Evolutionary conservation across 2,888 invertebrate species (phyloP).

Genomic region (Nebria salina): DNA sequence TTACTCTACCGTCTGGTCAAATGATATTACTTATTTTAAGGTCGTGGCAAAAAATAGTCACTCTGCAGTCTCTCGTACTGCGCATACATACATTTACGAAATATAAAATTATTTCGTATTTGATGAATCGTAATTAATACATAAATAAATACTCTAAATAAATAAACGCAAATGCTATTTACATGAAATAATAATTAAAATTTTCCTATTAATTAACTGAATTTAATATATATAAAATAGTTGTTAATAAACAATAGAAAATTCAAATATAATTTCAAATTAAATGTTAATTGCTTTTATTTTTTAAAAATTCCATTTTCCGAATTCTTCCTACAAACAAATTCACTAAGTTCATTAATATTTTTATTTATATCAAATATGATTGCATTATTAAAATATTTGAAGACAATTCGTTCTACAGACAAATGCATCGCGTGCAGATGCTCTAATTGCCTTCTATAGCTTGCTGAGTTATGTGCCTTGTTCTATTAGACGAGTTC

Average conservation of each 20-base stretch:
- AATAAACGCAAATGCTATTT: not conserved
- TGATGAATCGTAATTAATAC: no score
- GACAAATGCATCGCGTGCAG: conserved; percentile 19
- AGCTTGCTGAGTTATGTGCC: not conserved
- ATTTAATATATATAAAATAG: not conserved
- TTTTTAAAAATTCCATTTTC: no score
- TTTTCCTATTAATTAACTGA: not conserved
- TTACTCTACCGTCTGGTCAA: not conserved
- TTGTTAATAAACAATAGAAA: not conserved
- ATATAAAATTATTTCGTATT: no score
- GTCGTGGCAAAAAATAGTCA: no score
- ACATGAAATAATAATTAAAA: not conserved
- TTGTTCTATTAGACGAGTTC: conserved; percentile 15
- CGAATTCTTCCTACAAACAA: no score
- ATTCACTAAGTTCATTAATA: no score
- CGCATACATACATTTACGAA: no score
- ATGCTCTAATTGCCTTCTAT: conserved; percentile 9
- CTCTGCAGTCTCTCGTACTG: no score
- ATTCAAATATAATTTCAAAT: not conserved
- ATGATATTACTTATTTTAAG: not conserved
- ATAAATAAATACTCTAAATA: not conserved
- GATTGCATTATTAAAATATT: not conserved
- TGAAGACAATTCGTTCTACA: not conserved
- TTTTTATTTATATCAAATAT: not conserved
- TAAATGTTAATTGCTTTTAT: no score